phyloP scores from a whole-genome alignment of 2,113 vertebrate species.

The Herpetotheres cachinnans region DNA sequence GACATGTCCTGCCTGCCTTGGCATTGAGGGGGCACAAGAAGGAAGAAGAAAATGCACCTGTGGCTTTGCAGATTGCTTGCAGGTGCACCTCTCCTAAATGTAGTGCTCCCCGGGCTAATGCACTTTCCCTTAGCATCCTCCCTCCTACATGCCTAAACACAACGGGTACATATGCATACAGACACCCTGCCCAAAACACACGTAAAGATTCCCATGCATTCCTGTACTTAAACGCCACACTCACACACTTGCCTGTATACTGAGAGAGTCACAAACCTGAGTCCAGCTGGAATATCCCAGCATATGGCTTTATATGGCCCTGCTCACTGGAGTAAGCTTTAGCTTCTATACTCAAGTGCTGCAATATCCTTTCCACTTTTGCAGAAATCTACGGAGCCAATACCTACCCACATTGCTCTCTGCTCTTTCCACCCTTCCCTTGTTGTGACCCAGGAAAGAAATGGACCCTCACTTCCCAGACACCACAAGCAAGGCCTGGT shows the following conservation, averaged over 20 bases:
- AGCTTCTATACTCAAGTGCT: background rate
- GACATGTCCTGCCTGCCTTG: background rate
- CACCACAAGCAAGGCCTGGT: background rate
- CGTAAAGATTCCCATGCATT: background rate
- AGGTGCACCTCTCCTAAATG: background rate
- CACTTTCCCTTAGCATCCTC: background rate
- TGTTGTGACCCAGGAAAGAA: background rate
- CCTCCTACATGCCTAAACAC: background rate
- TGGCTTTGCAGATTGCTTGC: background rate
- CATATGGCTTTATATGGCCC: background rate
- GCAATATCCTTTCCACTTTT: background rate
- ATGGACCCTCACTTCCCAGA: background rate
- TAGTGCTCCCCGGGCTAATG: background rate
- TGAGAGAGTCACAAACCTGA: background rate
- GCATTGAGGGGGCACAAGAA: background rate
- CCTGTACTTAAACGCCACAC: background rate
- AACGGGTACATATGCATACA: accelerated
- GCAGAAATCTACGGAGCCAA: background rate
- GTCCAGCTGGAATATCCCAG: background rate
- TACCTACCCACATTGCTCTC: background rate
- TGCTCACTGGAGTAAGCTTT: background rate
- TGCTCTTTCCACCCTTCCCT: background rate
- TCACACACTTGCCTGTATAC: background rate
- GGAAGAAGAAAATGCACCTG: background rate
- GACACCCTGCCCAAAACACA: background rate